Base-by-base conservation (phyloP, 2,113 vertebrate species). In the Sisor rabdophorus region DNA sequence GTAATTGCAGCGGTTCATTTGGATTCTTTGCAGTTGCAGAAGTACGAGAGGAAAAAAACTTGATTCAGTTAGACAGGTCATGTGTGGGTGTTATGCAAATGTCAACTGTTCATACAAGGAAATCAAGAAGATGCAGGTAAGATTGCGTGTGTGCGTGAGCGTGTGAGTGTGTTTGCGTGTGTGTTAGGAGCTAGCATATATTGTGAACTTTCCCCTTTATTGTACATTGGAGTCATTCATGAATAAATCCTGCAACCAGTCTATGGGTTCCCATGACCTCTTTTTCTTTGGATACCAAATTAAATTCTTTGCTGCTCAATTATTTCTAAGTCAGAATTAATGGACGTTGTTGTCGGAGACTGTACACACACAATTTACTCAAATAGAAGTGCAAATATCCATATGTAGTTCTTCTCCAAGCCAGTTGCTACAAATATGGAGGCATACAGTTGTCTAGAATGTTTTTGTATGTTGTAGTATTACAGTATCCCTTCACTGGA, bases 171-270 rank as follows among this genome's bases (percentile, higher is more conserved):
- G 13, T 52, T 11, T 55, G 53, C 28, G 58, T 17, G 60, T 53
- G 73, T 80, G 76, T 80, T 75, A 73, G 82, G 83, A 69, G 61
- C 56, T 69, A 73, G 55, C 54, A 58, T 50, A 61, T 89, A 75
- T 78, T 86, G 86, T 89, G 81, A 84, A 81, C 73, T 71, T 74
- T 40, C 75, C 68, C 55, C 79, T 60, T 72, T 58, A 63, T 83
- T 89, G 88, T 91, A 80, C 87, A 88, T 79, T 61, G 84, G 84
- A 90, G 87, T 85, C 86, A 65, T 80, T 90, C 58, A 84, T 76
- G 82, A 93, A 90, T 91, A 92, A 92, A 93, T 79, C 79, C 83
- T 78, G 85, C 83, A 84, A 89, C 88, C 81, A 86, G 81, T 67
- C 32, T 1, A 19, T n/a, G 4, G 4, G 64, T 52, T 78, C 59